Base-by-base conservation (phyloP, 30 jellyfish, hydroid and myxozoan genomes). In the Aurelia aurita complex sp. Pacific region DNA sequence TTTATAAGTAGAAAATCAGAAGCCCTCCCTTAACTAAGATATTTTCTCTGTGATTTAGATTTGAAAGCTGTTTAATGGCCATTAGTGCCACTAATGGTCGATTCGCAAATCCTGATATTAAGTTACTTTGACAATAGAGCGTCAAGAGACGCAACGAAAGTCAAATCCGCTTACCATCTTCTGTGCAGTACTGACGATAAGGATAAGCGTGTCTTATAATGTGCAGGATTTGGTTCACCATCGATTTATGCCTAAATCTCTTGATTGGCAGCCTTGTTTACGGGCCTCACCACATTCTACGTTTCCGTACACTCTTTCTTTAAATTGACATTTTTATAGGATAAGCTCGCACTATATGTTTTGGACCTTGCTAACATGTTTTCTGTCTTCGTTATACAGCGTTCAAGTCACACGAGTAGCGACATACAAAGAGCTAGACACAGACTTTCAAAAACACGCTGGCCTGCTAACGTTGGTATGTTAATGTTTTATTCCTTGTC, bases 381-480 rank as follows among this genome's bases (percentile, higher is more conserved):
- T 18, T 38, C 34, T 29, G 16, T n/a, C 57, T 34, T 17, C 34
- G 10, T 23, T 70, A 33, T n/a, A 15, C 68, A 95, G 99, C 77
- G 99, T 95, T 36, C 99, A 89, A 87, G 99, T 95, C 43, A 95
- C 99, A 15, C 81, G 99, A 43, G 98, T 95, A 40, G 99, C 99
- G 18, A 95, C 99, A n/a, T 95, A 89, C 96, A 89, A 89, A 73
- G 99, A 95, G 69, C 96, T 95, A 64, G 99, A 95, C 81, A 92
- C 95, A 16, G 99, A 89, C 72, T 95, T 89, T 69, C 98, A 95
- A 77, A 95, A 95, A 79, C 97, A 95, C 67, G 96, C 99, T n/a
- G 99, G 99, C 17, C 91, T 95, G 17, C 92, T 95, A 12, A 81
- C 98, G 16, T 80, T 95, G 97, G 99, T 95, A 90, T 55, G 97